phyloP scores from a whole-genome alignment of 2,888 invertebrate species.

The Carpatolechia fugitivella region DNA sequence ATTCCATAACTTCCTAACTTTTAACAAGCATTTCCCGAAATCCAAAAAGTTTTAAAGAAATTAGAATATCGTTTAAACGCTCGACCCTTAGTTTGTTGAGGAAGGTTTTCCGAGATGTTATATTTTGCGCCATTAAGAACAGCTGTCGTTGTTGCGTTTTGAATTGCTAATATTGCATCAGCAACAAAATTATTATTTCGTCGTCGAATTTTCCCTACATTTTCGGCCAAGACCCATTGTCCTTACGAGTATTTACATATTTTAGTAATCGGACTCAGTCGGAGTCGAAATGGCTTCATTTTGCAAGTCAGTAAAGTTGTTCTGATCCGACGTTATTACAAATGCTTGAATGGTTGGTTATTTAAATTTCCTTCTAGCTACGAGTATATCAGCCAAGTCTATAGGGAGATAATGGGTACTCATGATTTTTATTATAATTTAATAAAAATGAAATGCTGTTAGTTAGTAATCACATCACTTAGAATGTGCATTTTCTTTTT shows the following conservation, averaged over 20 bases:
- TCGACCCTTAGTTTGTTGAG: not conserved
- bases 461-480: no score
- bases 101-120: not conserved
- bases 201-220: not conserved
- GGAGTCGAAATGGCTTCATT: conserved; percentile 15
- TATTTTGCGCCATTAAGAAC: not conserved
- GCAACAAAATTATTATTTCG: conserved; percentile 1
- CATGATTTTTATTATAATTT: no score
- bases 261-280: conserved; percentile 10
- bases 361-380: no score
- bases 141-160: not conserved
- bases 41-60: not conserved
- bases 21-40: not conserved
- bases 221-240: not conserved
- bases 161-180: conserved; percentile 8
- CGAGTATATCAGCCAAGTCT: no score
- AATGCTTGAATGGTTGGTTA: no score
- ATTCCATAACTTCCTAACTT: not conserved
- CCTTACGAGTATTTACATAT: conserved; percentile 11
- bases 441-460: no score
- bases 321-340: not conserved
- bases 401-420: no score
- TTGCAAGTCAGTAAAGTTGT: conserved; percentile 9
- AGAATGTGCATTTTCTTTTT: no score
- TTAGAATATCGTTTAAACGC: not conserved